A percentile compares a stretch with the other conserved stretches of the same genome.
Evolutionary conservation across 2,888 invertebrate species (phyloP).

Genomic region (Theodoxus fluviatilis): DNA sequence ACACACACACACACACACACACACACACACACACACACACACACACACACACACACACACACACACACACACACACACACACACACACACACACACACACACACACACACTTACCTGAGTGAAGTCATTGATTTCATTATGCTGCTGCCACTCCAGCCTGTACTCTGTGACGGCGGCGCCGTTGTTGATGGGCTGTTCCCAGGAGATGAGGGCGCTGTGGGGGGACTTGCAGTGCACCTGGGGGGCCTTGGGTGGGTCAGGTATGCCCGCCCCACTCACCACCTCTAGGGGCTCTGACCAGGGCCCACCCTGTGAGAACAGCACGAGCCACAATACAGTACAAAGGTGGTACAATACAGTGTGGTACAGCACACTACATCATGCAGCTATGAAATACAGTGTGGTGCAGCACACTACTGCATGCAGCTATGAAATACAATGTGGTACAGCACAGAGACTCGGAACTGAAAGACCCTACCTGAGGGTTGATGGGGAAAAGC

Average conservation of each 20-base stretch:
- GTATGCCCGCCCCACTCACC: slow-evolving; percentile 81
- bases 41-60: neutral
- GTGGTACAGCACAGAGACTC: too few relatives aligned
- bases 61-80: slow-evolving; percentile 14
- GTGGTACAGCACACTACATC: too few relatives aligned
- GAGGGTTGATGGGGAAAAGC: too few relatives aligned
- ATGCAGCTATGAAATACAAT: too few relatives aligned
- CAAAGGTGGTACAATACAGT: too few relatives aligned
- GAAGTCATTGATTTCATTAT: slow-evolving; percentile 53
- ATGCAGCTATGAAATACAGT: too few relatives aligned
- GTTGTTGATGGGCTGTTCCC: slow-evolving; percentile 81
- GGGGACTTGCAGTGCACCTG: slow-evolving; percentile 73
- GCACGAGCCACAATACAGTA: too few relatives aligned
- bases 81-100: neutral
- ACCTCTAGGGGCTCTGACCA: slow-evolving; percentile 80
- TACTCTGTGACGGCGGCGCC: slow-evolving; percentile 84
- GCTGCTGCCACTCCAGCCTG: slow-evolving; percentile 72
- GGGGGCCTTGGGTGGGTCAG: slow-evolving; percentile 76
- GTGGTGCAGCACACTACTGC: too few relatives aligned
- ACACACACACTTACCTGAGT: slow-evolving; percentile 44
- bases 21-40: too few relatives aligned
- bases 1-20: too few relatives aligned
- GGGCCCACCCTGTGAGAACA: slow-evolving; percentile 71
- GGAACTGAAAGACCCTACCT: too few relatives aligned
- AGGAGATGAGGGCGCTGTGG: slow-evolving; percentile 75